phyloP scores from a whole-genome alignment of 2,113 vertebrate species.

The Chloropsis hardwickii region DNA sequence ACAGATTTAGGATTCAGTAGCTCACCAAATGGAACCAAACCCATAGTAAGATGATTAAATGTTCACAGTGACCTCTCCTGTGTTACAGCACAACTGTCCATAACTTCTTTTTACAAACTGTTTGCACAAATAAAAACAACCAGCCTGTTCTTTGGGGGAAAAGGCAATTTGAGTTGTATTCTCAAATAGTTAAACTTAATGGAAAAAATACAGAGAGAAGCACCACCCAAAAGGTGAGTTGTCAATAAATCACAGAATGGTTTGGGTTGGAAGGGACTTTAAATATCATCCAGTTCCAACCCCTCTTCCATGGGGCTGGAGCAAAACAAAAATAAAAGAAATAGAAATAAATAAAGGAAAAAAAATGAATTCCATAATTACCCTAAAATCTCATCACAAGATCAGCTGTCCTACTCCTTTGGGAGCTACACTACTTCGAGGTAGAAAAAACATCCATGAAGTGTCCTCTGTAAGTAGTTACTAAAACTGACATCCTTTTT shows the following conservation, averaged over 20 bases:
- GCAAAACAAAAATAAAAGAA: background rate
- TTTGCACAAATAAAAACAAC: background rate
- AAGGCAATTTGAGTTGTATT: background rate
- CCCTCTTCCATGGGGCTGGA: background rate
- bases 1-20: background rate
- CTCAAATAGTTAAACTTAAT: background rate
- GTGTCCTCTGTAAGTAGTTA: background rate
- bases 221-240: background rate
- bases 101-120: background rate
- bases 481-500: background rate
- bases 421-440: background rate
- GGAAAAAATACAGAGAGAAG: background rate
- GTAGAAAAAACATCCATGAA: background rate
- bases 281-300: background rate
- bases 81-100: background rate
- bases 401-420: background rate
- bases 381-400: background rate
- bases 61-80: background rate
- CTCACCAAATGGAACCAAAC: background rate
- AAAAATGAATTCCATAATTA: background rate
- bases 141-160: background rate
- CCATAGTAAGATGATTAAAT: background rate
- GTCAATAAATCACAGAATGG: background rate
- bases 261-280: background rate
- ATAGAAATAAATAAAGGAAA: background rate